Conservation (phyloP, 2,888 invertebrate species). For the Drosophila greeni region DNA sequence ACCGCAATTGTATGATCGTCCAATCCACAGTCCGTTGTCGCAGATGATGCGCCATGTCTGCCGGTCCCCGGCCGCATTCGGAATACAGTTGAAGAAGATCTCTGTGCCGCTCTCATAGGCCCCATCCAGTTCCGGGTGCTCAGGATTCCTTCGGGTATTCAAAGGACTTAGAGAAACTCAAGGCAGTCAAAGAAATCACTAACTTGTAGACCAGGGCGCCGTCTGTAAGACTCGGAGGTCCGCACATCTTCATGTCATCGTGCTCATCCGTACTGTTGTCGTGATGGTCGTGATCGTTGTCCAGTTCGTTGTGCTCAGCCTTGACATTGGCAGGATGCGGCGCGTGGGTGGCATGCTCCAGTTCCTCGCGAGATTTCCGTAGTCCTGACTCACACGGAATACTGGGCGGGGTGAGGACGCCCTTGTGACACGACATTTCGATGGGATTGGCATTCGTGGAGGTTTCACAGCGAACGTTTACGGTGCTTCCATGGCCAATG, state of each 20-base stretch:
- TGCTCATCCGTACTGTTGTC: constrained; percentile 71
- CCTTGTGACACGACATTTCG: constrained; percentile 77
- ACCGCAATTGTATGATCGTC: constrained; percentile 89
- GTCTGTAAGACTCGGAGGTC: constrained; percentile 82
- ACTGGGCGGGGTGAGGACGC: constrained; percentile 73
- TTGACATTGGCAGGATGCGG: constrained; percentile 35
- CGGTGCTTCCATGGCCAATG: constrained; percentile 89
- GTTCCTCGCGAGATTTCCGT: constrained; percentile 76
- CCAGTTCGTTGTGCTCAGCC: constrained; percentile 65
- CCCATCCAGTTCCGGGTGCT: constrained; percentile 83
- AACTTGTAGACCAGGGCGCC: constrained; percentile 86
- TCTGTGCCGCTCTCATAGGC: constrained; percentile 90
- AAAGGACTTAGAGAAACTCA: background rate
- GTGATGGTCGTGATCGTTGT: constrained; percentile 56
- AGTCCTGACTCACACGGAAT: constrained; percentile 77
- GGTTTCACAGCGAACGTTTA: constrained; percentile 85
- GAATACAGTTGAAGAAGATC: constrained; percentile 90
- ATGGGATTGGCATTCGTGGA: constrained; percentile 80
- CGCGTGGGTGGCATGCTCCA: constrained; percentile 54
- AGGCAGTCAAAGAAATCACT: constrained; percentile 17
- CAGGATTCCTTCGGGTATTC: constrained; percentile 81
- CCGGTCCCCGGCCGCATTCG: constrained; percentile 88
- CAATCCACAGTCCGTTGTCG: constrained; percentile 91
- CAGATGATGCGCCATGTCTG: constrained; percentile 92
- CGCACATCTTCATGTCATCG: constrained; percentile 75